Conservation (phyloP, 2,113 vertebrate species). For the Uria aalge region DNA sequence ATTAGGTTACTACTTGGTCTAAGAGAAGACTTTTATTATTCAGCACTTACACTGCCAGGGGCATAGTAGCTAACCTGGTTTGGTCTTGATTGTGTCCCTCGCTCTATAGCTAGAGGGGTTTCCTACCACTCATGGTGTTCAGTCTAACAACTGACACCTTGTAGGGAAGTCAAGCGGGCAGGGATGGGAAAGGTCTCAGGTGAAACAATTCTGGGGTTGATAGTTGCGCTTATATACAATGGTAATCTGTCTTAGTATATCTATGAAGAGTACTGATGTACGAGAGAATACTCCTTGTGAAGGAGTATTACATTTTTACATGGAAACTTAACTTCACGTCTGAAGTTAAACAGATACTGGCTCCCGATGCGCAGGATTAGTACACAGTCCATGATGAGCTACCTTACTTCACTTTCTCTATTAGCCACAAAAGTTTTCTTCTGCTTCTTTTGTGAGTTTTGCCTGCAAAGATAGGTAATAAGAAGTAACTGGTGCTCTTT, state of each 20-base stretch:
- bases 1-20: background rate
- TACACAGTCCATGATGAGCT: accelerated
- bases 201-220: background rate
- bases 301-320: background rate
- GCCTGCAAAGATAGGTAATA: background rate
- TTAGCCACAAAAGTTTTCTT: background rate
- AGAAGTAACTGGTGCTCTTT: background rate
- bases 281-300: background rate
- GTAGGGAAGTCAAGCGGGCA: background rate
- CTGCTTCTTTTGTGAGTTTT: background rate
- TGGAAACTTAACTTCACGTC: background rate
- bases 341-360: background rate
- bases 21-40: background rate
- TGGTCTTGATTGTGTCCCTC: background rate
- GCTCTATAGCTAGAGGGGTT: background rate
- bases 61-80: background rate
- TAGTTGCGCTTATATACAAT: background rate
- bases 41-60: background rate
- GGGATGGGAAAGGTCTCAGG: background rate
- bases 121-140: background rate
- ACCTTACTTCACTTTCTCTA: background rate
- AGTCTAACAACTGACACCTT: background rate
- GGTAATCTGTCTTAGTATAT: background rate
- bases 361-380: background rate
- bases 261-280: background rate